phyloP scores from a whole-genome alignment of 2,113 vertebrate species.

The Oryzias javanicus region DNA sequence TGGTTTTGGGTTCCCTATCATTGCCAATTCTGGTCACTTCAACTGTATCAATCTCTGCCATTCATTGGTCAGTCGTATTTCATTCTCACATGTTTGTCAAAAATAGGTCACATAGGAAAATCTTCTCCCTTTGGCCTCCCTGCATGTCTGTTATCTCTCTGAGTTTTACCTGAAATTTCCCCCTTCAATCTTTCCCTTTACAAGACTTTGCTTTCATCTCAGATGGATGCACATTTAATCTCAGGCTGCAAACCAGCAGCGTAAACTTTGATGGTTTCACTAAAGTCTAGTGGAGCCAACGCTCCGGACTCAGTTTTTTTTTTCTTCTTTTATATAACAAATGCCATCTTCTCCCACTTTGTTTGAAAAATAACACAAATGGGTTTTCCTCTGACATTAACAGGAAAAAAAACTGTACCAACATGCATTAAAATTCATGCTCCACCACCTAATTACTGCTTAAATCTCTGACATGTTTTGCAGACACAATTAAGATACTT shows the following conservation, averaged over 20 bases:
- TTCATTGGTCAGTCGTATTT: too few species aligned
- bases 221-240: constrained; percentile 34
- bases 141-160: not conserved
- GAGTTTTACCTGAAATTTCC: constrained; percentile 20
- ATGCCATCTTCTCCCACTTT: constrained; percentile 10
- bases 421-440: constrained; percentile 1
- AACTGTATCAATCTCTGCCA: too few species aligned
- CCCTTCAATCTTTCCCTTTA: constrained; percentile 13
- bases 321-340: constrained; percentile 7
- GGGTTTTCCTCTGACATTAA: not conserved
- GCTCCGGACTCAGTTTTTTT: not conserved
- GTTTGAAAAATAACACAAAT: not conserved
- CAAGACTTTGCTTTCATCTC: constrained; percentile 31
- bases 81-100: too few species aligned
- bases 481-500: not conserved
- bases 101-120: too few species aligned
- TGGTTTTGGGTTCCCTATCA: too few species aligned
- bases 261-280: constrained; percentile 30
- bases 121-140: too few species aligned
- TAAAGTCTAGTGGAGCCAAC: constrained; percentile 21
- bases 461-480: not conserved
- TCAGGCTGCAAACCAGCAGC: not conserved
- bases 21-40: too few species aligned
- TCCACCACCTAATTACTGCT: not conserved
- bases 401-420: not conserved